Evolutionary conservation across 1,140 invertebrate species (phyloP), one percentile per base, ranked within the genome.

Genomic region (Battus philenor): DNA sequence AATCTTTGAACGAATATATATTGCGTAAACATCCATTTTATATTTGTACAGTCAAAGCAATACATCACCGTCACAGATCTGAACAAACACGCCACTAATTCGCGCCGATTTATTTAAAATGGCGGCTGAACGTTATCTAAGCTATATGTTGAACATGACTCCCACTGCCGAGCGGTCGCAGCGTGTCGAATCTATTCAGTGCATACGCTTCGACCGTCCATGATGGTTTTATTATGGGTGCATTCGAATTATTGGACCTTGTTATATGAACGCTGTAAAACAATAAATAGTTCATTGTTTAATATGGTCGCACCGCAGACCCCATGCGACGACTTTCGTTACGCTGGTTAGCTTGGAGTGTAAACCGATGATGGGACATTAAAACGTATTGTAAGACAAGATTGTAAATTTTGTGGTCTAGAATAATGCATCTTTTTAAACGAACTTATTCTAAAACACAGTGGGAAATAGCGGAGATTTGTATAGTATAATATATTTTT

Each of bases 261-360:
- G 68, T 70, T 78, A 72, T 80, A 79, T 75, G 59, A 62, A 57
- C 54, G 69, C 62, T 65, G 73, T 83, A 79, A 83, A 83, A 83
- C 76, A 80, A 80, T 83, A 75, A 80, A 80, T 68, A 70, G 64
- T 36, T 32, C 43, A 77, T 79, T 76, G 74, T 74, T 78, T 70
- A 73, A 59, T 55, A 48, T 59, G 59, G 59, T 66, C 49, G 48
- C 27, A 43, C 39, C 31, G 13, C 10, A 32, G 74, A 61, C 76
- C 70, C 68, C 75, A 69, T 74, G 54, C 58, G 66, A 59, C 33
- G 58, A 34, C 41, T 50, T 75, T 74, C 38, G 71, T 60, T 59
- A 68, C 55, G 67, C 39, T 53, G 54, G 59, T 58, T 44, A 58
- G 58, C 51, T 36, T 61, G 17, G 54, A 38, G 49, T 55, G 58